Evolutionary conservation across 2,888 invertebrate genomes (phyloP).

Genomic region (Exephanes ischioxanthus): DNA sequence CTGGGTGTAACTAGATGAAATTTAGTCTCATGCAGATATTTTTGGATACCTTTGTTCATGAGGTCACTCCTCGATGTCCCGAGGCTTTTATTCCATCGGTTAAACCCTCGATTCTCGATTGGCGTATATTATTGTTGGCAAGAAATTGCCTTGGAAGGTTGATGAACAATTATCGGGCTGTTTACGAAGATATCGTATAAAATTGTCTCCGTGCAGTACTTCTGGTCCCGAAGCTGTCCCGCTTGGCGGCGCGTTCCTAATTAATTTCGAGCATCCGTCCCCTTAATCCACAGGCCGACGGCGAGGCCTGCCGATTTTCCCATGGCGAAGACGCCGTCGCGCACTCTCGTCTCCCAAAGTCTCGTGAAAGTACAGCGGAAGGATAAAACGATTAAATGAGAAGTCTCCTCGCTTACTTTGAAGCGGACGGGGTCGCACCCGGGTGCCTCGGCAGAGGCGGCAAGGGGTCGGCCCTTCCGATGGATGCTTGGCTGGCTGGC

Average conservation of each 20-base stretch:
- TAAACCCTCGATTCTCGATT: neutral
- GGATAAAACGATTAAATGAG: slow-evolving; percentile 82
- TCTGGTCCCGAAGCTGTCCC: slow-evolving; percentile 36
- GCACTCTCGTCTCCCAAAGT: slow-evolving; percentile 44
- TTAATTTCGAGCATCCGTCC: slow-evolving; percentile 73
- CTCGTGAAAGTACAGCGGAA: slow-evolving; percentile 63
- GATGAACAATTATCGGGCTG: neutral
- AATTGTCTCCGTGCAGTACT: slow-evolving; percentile 3
- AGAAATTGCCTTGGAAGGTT: neutral
- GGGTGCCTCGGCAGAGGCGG: slow-evolving; percentile 21
- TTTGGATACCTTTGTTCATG: slow-evolving; percentile 36
- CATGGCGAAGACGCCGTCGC: slow-evolving; percentile 67
- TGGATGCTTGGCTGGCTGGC: slow-evolving; percentile 50
- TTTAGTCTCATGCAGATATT: too few species aligned
- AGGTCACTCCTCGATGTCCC: slow-evolving; percentile 45
- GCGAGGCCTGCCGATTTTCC: slow-evolving; percentile 74
- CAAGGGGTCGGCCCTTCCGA: slow-evolving; percentile 54
- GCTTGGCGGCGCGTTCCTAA: slow-evolving; percentile 72
- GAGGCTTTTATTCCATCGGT: slow-evolving; percentile 13
- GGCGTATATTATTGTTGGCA: slow-evolving; percentile 20
- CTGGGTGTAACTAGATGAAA: too few species aligned
- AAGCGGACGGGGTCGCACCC: slow-evolving; percentile 51
- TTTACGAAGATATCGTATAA: slow-evolving; percentile 1
- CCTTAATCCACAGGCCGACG: slow-evolving; percentile 70
- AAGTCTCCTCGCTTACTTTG: slow-evolving; percentile 79